Percentiles rank a stretch among this genome's conserved stretches.
These are phyloP conservation scores for Seriola quinqueradiata DNA, from an alignment of 2,113 vertebrate genomes.

Conservation along the genomic window DNA sequence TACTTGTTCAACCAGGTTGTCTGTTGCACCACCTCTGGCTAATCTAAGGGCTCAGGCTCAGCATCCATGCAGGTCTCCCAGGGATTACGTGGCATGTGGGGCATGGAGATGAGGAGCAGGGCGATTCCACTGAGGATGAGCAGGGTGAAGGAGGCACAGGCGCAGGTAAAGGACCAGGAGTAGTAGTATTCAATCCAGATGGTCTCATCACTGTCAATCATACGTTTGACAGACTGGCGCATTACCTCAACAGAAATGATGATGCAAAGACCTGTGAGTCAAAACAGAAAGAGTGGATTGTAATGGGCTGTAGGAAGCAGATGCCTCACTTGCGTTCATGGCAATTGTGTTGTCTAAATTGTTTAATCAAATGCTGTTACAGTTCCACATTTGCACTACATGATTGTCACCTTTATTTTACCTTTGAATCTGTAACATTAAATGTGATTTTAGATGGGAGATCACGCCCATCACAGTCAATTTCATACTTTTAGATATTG, in stretches of 20 bases:
- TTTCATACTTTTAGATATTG: slow-evolving; percentile 17
- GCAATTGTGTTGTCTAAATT: slow-evolving; percentile 12
- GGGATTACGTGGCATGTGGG: slow-evolving; percentile 97
- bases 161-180: slow-evolving; percentile 96
- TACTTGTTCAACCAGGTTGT: neutral
- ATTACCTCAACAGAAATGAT: slow-evolving; percentile 97
- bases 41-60: slow-evolving; percentile 88
- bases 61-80: slow-evolving; percentile 99
- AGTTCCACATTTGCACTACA: neutral
- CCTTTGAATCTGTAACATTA: neutral
- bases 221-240: slow-evolving; percentile 96
- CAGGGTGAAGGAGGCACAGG: slow-evolving; percentile 91
- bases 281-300: slow-evolving; percentile 14
- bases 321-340: slow-evolving; percentile 13
- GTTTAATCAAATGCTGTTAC: slow-evolving; percentile 14
- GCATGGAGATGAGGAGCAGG: slow-evolving; percentile 95
- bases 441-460: neutral
- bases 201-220: slow-evolving; percentile 95
- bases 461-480: slow-evolving; percentile 31
- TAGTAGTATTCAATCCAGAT: slow-evolving; percentile 95
- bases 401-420: slow-evolving; percentile 22
- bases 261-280: slow-evolving; percentile 91
- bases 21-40: slow-evolving; percentile 41
- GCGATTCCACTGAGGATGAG: slow-evolving; percentile 91
- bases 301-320: slow-evolving; percentile 28